Percentiles rank a stretch among this genome's conserved stretches.
Evolutionary conservation across 2,113 vertebrate genomes (phyloP).

Genomic region (Macquaria ambigua): DNA sequence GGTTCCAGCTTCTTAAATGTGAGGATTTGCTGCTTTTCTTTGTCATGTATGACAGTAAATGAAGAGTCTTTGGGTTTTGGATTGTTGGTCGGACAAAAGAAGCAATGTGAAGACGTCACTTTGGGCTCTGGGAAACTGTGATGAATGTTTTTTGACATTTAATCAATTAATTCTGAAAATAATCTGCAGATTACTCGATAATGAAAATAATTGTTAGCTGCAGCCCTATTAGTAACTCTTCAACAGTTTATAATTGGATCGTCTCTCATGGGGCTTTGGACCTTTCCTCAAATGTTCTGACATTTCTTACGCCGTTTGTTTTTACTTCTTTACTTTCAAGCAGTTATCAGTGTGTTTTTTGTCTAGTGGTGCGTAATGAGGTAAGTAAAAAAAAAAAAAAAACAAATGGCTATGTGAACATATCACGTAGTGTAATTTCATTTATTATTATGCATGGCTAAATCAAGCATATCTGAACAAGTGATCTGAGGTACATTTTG

Average conservation of each 20-base stretch:
- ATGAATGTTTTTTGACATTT: no score
- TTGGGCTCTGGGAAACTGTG: no score
- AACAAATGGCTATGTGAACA: slow-evolving; percentile 2
- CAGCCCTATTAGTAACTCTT: neutral
- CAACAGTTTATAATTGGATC: neutral
- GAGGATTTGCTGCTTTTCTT: no score
- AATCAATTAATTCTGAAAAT: no score
- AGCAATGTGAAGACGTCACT: no score
- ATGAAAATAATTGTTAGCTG: no score
- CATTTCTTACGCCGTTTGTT: neutral
- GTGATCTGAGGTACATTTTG: slow-evolving; percentile 63
- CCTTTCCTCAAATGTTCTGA: neutral
- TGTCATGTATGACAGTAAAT: no score
- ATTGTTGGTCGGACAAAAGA: no score
- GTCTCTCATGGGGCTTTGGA: neutral
- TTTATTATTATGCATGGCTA: slow-evolving; percentile 51
- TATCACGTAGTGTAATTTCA: slow-evolving; percentile 14
- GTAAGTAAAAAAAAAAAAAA: neutral
- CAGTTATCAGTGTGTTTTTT: neutral
- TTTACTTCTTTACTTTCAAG: neutral
- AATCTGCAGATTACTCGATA: no score
- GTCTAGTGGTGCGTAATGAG: neutral
- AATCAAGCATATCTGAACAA: slow-evolving; percentile 42
- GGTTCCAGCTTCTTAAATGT: no score
- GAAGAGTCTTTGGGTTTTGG: no score